Evolutionary conservation across 2,797 vertebrate species (phyloP).

Genomic region (Selene dorsalis): DNA sequence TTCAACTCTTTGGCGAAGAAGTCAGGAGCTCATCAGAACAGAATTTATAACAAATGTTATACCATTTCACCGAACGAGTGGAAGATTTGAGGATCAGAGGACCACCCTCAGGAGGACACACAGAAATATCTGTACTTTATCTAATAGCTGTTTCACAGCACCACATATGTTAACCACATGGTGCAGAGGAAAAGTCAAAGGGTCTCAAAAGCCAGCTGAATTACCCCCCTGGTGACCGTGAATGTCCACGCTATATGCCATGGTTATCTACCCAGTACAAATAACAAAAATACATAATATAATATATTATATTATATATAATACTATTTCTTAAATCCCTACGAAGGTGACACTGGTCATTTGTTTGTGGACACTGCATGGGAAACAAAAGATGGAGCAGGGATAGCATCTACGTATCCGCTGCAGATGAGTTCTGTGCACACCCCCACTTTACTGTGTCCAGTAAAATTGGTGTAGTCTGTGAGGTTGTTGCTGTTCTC

Average conservation of each 20-base stretch:
- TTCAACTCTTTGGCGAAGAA: neutral
- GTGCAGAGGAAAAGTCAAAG: neutral
- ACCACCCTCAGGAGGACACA: neutral
- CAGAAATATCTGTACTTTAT: neutral
- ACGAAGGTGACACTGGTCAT: neutral
- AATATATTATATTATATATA: neutral
- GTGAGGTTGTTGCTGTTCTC: constrained; percentile 19
- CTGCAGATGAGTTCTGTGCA: constrained; percentile 11
- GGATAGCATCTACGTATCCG: constrained; percentile 68
- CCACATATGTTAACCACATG: neutral
- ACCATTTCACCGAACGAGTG: neutral
- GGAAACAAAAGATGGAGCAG: constrained; percentile 4
- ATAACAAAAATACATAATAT: neutral
- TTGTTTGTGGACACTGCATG: neutral
- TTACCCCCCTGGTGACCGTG: neutral
- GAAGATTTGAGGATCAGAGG: neutral
- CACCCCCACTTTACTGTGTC: neutral
- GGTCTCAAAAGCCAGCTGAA: neutral
- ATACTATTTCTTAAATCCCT: neutral
- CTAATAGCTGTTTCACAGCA: neutral
- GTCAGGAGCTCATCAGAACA: neutral
- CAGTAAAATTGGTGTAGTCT: constrained; percentile 11
- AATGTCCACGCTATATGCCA: neutral
- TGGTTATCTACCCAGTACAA: neutral
- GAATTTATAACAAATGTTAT: too few species aligned